Conservation (phyloP, 2,888 invertebrate genomes). For the Reticulitermes lucifugus region DNA sequence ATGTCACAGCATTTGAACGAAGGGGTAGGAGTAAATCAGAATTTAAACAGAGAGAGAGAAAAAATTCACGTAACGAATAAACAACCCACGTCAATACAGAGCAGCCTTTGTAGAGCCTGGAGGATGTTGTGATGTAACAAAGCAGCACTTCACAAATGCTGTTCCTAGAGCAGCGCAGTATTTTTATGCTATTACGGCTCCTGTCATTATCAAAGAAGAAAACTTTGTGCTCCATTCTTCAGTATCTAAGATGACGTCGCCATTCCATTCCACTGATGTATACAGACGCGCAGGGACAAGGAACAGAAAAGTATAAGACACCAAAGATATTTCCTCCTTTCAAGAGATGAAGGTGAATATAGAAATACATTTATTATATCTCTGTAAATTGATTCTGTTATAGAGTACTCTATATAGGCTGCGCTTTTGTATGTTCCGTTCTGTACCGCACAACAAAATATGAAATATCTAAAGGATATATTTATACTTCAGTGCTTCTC, state of each 20-base stretch:
- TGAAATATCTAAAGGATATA: not conserved
- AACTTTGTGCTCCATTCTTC: not conserved
- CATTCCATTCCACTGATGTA: constrained; percentile 5
- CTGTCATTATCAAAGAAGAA: constrained; percentile 1
- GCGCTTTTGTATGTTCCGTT: not conserved
- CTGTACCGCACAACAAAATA: no score
- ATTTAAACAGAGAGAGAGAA: no score
- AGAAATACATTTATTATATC: not conserved
- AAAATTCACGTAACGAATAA: no score
- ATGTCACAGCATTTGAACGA: no score
- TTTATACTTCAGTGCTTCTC: not conserved
- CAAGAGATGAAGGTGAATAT: not conserved
- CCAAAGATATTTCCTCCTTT: not conserved
- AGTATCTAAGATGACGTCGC: not conserved
- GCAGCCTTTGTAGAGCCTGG: no score
- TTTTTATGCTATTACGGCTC: constrained; percentile 1
- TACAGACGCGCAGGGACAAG: not conserved
- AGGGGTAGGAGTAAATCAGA: no score
- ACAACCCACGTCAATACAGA: no score
- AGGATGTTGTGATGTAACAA: not conserved
- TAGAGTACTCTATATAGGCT: not conserved
- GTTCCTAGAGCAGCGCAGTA: not conserved
- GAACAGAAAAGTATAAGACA: not conserved
- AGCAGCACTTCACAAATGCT: not conserved
- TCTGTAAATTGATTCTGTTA: not conserved